These are phyloP conservation scores for Mus spicilegus DNA, from an alignment of 2,113 vertebrate species.

Conservation along the genomic window DNA sequence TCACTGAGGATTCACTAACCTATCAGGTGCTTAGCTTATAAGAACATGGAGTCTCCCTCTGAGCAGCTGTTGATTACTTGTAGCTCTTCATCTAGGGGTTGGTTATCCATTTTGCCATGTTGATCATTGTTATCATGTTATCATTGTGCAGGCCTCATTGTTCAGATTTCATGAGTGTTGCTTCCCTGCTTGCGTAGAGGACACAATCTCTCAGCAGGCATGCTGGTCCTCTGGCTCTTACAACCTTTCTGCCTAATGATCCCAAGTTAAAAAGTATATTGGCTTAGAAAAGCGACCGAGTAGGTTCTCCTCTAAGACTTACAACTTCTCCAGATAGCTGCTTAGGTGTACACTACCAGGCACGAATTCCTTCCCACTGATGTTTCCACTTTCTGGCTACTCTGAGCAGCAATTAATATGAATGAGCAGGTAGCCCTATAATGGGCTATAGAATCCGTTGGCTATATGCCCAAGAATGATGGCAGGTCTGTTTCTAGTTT, in stretches of 20 bases:
- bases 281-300: not conserved
- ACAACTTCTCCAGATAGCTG: not conserved
- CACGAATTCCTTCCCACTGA: not conserved
- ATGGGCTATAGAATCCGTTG: not conserved
- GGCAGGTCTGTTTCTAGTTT: not conserved
- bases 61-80: not conserved
- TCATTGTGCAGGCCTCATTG: not conserved
- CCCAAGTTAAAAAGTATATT: not conserved
- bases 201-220: not conserved
- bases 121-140: not conserved
- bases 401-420: not conserved
- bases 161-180: not conserved
- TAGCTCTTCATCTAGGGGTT: not conserved
- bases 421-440: not conserved
- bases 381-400: not conserved
- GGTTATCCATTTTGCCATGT: not conserved
- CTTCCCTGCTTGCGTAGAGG: not conserved
- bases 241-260: not conserved
- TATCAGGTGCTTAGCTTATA: not conserved
- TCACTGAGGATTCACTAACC: not conserved
- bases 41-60: not conserved
- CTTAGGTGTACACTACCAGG: not conserved
- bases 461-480: not conserved
- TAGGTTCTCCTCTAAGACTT: not conserved
- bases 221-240: not conserved